Evolutionary conservation across 2,113 vertebrate genomes (phyloP), one percentile per base, ranked within the genome.

Genomic region (Oxyura jamaicensis): DNA sequence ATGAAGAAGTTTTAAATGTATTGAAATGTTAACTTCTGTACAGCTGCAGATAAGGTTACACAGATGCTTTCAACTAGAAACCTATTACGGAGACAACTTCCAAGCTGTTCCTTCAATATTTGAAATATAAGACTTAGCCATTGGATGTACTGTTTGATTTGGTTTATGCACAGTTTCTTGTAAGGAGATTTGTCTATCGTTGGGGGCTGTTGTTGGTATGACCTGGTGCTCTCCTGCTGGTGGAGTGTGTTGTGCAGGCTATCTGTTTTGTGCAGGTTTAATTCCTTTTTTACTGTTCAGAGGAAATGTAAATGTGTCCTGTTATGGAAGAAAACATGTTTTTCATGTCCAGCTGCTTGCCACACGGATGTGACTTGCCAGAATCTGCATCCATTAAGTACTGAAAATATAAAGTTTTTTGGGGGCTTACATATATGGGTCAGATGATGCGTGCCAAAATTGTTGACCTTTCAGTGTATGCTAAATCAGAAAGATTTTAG

Each of bases 1-100:
- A 66, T 12, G 12, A 66, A 71, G 29, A 42, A 6, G 10, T 76
- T 66, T 67, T 6, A 0, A 4, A 14, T 20, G 16, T 26, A 0
- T 55, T 5, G 17, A 39, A 80, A 42, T 3, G 1, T 23, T 36
- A 35, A 19, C 5, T 58, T 22, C 23, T 59, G 48, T 77, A n/a
- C 63, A 62, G 58, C 22, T 71, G 16, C 20, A 3, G 1, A 0
- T 66, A 56, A 29, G 10, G 25, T 28, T 22, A 83, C 53, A 5
- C 10, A 35, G n/a, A 26, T 29, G 7, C 69, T 93, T 56, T 74
- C 39, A 41, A 31, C 44, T 28, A 28, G 25, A 75, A 71, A 66
- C 3, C 3, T 42, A 0, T 42, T 67, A 33, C 31, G 4, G 21
- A 50, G 48, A 50, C 22, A 50, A 72, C 46, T 48, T 48, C 19